These are phyloP conservation scores for Pseudomyrmex flavicornis DNA, from an alignment of 1,140 invertebrate species.

Conservation along the genomic window DNA sequence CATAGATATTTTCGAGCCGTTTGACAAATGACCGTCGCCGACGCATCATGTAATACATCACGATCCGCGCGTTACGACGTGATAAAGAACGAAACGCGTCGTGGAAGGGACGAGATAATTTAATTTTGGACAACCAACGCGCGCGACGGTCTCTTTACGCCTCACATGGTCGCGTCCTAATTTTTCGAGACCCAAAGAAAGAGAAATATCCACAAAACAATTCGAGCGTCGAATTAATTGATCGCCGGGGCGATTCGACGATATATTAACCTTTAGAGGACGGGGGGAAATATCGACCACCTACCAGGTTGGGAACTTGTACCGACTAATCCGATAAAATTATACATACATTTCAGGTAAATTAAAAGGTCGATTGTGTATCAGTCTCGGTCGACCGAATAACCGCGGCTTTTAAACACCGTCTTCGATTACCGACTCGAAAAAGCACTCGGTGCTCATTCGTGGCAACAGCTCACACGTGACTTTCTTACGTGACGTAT, in stretches of 20 bases:
- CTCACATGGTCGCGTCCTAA: not conserved
- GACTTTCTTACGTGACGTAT: no score
- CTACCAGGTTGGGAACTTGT: no score
- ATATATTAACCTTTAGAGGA: no score
- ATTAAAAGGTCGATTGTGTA: no score
- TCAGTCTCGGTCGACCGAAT: not conserved
- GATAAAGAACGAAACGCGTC: conserved; percentile 46
- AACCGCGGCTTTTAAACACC: not conserved
- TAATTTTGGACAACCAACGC: conserved; percentile 39
- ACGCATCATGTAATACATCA: conserved; percentile 62
- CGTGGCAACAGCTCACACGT: not conserved
- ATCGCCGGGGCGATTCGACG: not conserved
- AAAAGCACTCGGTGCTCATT: not conserved
- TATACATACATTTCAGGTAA: no score
- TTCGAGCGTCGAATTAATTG: conserved; percentile 50
- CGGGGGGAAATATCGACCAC: no score
- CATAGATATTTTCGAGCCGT: conserved; percentile 66
- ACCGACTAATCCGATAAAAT: no score
- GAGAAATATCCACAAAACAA: conserved; percentile 44
- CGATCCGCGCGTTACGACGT: conserved; percentile 13
- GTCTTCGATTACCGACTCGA: not conserved
- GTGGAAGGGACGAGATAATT: conserved; percentile 58
- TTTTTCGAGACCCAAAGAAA: conserved; percentile 31
- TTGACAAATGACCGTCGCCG: conserved; percentile 66
- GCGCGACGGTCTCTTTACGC: not conserved